These are phyloP conservation scores for Diorhabda carinulata DNA, from an alignment of 1,140 invertebrate species.

Conservation along the genomic window DNA sequence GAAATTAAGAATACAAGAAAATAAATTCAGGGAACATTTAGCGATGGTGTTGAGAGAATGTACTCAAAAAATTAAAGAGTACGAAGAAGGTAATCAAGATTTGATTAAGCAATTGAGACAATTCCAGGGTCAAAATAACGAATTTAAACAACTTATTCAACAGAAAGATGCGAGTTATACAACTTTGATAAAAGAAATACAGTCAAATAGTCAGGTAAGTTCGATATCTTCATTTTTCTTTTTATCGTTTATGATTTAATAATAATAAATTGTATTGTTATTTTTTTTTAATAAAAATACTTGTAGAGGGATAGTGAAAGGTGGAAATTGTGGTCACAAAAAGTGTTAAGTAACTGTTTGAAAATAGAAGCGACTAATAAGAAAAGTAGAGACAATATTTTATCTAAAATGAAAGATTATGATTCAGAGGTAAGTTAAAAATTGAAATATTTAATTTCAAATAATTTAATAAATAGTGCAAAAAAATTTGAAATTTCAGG, in stretches of 20 bases:
- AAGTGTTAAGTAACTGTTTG: slow-evolving; percentile 28
- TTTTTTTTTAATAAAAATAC: slow-evolving; percentile 4
- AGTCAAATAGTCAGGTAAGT: slow-evolving; percentile 25
- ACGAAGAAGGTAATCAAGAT: slow-evolving; percentile 23
- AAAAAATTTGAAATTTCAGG: slow-evolving; percentile 9
- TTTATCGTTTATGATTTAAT: not conserved
- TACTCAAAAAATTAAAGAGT: slow-evolving; percentile 20
- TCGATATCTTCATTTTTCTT: not conserved
- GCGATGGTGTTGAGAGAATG: slow-evolving; percentile 27
- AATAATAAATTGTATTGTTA: not conserved
- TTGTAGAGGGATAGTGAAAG: slow-evolving; percentile 27
- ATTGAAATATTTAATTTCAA: not conserved
- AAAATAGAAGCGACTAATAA: slow-evolving; percentile 30
- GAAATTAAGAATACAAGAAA: slow-evolving; percentile 26
- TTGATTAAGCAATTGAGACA: slow-evolving; percentile 15
- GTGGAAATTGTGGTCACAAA: slow-evolving; percentile 30
- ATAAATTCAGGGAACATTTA: slow-evolving; percentile 26
- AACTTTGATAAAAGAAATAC: slow-evolving; percentile 17
- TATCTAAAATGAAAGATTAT: slow-evolving; percentile 22
- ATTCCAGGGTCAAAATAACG: slow-evolving; percentile 16
- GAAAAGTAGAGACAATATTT: slow-evolving; percentile 24
- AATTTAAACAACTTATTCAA: slow-evolving; percentile 16
- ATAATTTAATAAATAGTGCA: too few relatives aligned
- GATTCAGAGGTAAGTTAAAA: slow-evolving; percentile 27
- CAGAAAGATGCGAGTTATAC: slow-evolving; percentile 21